Evolutionary conservation across 2,888 invertebrate species (phyloP).

Genomic region (Dendrolimus pini): DNA sequence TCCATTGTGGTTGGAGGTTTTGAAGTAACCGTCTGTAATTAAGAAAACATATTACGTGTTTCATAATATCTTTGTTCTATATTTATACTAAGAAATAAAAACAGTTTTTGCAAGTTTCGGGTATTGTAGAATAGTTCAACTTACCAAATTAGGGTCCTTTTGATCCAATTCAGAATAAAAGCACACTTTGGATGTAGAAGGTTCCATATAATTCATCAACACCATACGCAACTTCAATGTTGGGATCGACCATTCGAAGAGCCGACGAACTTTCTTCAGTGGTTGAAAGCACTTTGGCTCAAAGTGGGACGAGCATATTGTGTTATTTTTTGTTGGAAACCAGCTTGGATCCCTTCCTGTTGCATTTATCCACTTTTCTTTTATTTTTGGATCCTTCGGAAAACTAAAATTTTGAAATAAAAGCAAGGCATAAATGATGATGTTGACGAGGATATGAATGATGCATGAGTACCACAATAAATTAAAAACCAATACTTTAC

Average conservation of each 20-base stretch:
- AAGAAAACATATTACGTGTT: too few species aligned
- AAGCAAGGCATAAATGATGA: too few species aligned
- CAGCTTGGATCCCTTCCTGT: not conserved
- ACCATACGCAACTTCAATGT: conserved; percentile 4
- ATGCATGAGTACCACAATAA: not conserved
- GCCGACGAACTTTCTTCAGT: conserved; percentile 6
- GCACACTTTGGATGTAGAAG: not conserved
- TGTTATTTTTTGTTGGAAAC: not conserved
- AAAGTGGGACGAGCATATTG: conserved; percentile 1
- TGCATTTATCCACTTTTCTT: not conserved
- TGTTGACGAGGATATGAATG: not conserved
- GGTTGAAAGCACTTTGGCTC: conserved; percentile 6
- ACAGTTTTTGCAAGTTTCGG: conserved; percentile 7
- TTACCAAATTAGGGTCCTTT: not conserved
- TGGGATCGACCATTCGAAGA: conserved; percentile 9
- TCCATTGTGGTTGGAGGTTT: not conserved
- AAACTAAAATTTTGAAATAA: not conserved
- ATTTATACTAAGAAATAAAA: too few species aligned
- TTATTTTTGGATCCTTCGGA: not conserved
- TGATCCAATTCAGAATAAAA: not conserved
- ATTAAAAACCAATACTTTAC: conserved; percentile 3
- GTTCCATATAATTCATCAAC: not conserved
- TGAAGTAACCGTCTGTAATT: not conserved
- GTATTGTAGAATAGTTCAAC: not conserved
- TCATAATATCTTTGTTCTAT: too few species aligned